phyloP scores from a whole-genome alignment of 2,113 vertebrate genomes.

The Theristicus caerulescens region DNA sequence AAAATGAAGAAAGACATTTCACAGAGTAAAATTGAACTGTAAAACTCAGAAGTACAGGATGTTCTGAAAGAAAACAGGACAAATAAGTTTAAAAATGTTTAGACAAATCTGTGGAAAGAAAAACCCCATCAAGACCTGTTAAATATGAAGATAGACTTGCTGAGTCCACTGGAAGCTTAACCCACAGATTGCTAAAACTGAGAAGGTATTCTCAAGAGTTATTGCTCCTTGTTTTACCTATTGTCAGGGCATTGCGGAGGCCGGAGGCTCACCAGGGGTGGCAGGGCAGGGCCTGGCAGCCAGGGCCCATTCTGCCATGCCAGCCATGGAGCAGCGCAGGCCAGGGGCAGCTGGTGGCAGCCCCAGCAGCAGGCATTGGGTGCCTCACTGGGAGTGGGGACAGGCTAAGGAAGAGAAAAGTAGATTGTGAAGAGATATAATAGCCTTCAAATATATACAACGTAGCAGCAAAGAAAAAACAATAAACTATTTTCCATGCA shows the following conservation, averaged over 20 bases:
- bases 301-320: too few relatives aligned
- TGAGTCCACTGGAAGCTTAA: neutral
- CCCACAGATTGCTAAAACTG: neutral
- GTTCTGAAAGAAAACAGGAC: neutral
- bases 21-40: neutral
- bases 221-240: neutral
- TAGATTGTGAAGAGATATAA: neutral
- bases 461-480: neutral
- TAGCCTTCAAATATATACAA: neutral
- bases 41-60: neutral
- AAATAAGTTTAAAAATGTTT: neutral
- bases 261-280: rapidly evolving
- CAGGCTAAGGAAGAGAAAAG: neutral
- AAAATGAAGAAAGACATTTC: neutral
- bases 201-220: neutral
- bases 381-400: neutral
- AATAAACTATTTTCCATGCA: neutral
- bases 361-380: neutral
- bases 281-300: neutral
- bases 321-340: neutral
- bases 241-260: neutral
- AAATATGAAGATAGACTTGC: neutral
- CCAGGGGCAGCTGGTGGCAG: neutral
- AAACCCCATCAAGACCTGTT: neutral
- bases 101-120: neutral